These are phyloP conservation scores for Aspidapion aeneum DNA, from an alignment of 2,888 invertebrate genomes.

Conservation along the genomic window DNA sequence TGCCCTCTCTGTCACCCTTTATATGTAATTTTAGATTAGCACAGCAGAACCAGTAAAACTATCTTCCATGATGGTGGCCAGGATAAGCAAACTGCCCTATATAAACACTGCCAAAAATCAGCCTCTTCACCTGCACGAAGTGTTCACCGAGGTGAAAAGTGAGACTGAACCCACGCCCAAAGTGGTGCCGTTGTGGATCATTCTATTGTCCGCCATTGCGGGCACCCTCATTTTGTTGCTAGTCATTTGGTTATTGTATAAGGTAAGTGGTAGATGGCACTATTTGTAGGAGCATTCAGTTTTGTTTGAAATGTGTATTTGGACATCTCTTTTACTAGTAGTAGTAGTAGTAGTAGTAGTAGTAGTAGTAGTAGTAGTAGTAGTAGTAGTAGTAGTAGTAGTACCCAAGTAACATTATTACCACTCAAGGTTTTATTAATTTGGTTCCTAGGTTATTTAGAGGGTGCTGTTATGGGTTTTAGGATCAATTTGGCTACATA, in stretches of 20 bases:
- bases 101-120: slow-evolving; percentile 57
- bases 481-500: no score
- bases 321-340: not conserved
- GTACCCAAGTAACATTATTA: no score
- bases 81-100: slow-evolving; percentile 70
- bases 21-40: slow-evolving; percentile 46
- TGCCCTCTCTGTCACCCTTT: no score
- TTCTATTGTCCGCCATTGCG: slow-evolving; percentile 77
- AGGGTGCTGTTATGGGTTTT: no score
- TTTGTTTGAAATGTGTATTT: not conserved
- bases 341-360: no score
- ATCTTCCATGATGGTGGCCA: slow-evolving; percentile 70
- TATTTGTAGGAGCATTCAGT: not conserved
- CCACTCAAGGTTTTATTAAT: no score
- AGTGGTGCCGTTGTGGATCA: slow-evolving; percentile 82
- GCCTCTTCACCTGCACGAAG: slow-evolving; percentile 60
- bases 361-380: no score
- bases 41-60: slow-evolving; percentile 59
- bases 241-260: slow-evolving; percentile 75
- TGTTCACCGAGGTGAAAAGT: slow-evolving; percentile 69
- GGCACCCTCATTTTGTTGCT: slow-evolving; percentile 77
- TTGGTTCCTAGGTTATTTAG: no score
- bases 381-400: no score
- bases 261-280: slow-evolving; percentile 60
- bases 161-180: slow-evolving; percentile 62